Evolutionary conservation across 2,113 vertebrate species (phyloP).

Genomic region (Gymnogyps californianus): DNA sequence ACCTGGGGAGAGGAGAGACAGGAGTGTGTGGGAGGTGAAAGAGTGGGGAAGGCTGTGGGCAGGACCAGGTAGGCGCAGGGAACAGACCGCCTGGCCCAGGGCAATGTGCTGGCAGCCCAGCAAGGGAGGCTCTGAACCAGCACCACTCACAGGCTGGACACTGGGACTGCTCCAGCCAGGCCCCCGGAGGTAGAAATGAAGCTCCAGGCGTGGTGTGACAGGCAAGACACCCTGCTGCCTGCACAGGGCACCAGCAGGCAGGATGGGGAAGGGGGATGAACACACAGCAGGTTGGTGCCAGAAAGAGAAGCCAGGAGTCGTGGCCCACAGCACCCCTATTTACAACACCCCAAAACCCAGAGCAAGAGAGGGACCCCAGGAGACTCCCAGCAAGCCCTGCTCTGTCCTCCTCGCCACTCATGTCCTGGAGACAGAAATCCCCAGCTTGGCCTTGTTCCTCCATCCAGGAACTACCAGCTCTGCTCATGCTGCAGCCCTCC

Average conservation of each 20-base stretch:
- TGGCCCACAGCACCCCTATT: not conserved
- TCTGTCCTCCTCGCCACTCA: not conserved
- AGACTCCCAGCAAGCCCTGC: not conserved
- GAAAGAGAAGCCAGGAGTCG: not conserved
- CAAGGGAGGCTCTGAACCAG: not conserved
- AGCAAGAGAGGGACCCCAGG: not conserved
- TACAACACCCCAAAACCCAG: not conserved
- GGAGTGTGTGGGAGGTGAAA: not conserved
- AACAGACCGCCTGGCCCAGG: not conserved
- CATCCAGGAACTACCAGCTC: not conserved
- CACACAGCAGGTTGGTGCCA: not conserved
- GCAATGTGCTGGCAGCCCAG: not conserved
- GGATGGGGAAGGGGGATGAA: not conserved
- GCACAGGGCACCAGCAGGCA: not conserved
- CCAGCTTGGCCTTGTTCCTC: not conserved
- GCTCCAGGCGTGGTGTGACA: not conserved
- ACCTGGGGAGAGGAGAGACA: slow-evolving; percentile 67
- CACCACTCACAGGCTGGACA: not conserved
- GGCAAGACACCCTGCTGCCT: not conserved
- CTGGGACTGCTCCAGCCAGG: not conserved
- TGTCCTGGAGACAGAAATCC: not conserved
- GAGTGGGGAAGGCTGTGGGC: not conserved
- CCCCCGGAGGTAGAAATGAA: not conserved
- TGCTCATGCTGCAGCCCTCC: not conserved
- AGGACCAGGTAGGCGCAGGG: not conserved